Evolutionary conservation across 2,797 vertebrate genomes (phyloP).

Genomic region (Adrianichthys oophorus): DNA sequence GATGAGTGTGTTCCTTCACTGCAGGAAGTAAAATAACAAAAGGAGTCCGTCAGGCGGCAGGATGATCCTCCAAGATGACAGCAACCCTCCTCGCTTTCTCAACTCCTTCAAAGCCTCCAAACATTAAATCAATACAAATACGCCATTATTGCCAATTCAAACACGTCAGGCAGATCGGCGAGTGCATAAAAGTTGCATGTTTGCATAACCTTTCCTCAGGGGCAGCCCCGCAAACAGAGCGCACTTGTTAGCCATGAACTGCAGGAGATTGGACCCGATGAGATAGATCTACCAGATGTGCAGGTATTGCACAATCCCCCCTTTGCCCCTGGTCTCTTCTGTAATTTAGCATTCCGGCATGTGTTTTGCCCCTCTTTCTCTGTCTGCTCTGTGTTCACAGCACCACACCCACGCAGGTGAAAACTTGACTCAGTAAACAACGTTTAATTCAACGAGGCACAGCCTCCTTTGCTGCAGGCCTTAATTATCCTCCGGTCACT

Average conservation of each 20-base stretch:
- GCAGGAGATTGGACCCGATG: slow-evolving; percentile 56
- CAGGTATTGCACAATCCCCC: slow-evolving; percentile 77
- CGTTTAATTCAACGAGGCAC: slow-evolving; percentile 51
- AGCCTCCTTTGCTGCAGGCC: slow-evolving; percentile 36
- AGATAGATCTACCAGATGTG: slow-evolving; percentile 78
- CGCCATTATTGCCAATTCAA: slow-evolving; percentile 33
- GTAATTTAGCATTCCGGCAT: slow-evolving; percentile 63
- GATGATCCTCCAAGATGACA: slow-evolving; percentile 19
- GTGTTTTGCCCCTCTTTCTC: slow-evolving; percentile 33
- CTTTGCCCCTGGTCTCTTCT: slow-evolving; percentile 13
- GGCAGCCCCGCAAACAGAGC: slow-evolving; percentile 55
- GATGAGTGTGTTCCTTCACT: slow-evolving; percentile 17
- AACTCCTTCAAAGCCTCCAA: neutral
- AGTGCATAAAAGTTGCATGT: slow-evolving; percentile 53
- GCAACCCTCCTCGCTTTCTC: slow-evolving; percentile 6
- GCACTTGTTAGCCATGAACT: slow-evolving; percentile 56
- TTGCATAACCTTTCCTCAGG: slow-evolving; percentile 56
- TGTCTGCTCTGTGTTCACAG: slow-evolving; percentile 15
- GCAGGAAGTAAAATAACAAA: slow-evolving; percentile 40
- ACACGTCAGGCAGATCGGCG: slow-evolving; percentile 36
- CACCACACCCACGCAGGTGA: slow-evolving; percentile 72
- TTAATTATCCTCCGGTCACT: slow-evolving; percentile 62
- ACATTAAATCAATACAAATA: slow-evolving; percentile 4
- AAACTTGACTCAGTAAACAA: slow-evolving; percentile 66
- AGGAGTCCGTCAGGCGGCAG: slow-evolving; percentile 21